Conservation (phyloP, 2,113 vertebrate genomes). For the Etia nguti region DNA sequence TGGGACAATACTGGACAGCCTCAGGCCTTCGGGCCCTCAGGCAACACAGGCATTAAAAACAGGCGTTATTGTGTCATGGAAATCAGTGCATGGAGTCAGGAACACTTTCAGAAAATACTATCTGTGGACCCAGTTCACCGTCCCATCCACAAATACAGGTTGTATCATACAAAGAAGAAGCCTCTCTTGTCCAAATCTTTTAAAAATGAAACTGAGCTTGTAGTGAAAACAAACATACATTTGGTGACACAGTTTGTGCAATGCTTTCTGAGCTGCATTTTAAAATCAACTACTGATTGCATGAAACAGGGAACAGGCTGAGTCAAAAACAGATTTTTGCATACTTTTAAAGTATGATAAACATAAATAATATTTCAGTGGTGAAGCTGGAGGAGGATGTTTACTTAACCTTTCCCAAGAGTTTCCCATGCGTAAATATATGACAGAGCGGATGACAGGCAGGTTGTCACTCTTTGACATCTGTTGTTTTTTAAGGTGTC, state of each 20-base stretch:
- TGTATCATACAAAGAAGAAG: neutral
- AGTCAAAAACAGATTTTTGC: neutral
- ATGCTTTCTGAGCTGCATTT: neutral
- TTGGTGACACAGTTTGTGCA: neutral
- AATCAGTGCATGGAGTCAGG: neutral
- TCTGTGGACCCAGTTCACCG: neutral
- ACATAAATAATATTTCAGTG: neutral
- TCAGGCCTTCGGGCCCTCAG: neutral
- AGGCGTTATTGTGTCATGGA: neutral
- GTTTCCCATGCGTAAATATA: neutral
- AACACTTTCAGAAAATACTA: neutral
- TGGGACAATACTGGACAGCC: neutral
- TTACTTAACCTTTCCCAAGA: neutral
- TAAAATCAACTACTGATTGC: neutral
- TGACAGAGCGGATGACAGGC: neutral
- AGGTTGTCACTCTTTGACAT: neutral
- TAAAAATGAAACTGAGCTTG: neutral
- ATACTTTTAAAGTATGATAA: neutral
- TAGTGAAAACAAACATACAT: neutral
- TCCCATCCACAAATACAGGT: neutral
- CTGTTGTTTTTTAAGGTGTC: neutral
- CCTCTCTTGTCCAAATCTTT: neutral
- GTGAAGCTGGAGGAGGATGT: neutral
- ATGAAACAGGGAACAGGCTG: neutral
- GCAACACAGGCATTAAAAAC: neutral